Evolutionary conservation across 2,888 invertebrate genomes (phyloP), one percentile per base, ranked within the genome.

Genomic region (Druceiella hillmani): DNA sequence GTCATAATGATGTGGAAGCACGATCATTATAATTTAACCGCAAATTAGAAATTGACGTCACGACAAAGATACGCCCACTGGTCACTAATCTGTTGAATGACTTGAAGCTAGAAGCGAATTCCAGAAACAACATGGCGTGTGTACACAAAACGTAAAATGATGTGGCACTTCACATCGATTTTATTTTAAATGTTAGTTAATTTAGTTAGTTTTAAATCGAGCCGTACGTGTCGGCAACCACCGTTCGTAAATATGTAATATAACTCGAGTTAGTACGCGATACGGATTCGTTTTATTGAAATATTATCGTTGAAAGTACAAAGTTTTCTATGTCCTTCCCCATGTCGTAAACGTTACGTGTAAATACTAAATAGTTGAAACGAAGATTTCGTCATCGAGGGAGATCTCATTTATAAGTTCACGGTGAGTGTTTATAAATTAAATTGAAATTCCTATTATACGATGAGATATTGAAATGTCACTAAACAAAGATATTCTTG

Each of bases 91-190:
- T 59, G 59, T 59, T 58, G 59, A 59, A 47, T 53, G 53, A 45
- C 45, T 50, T 50, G 57, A 58, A 57, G 56, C 49, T 43, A 48
- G 54, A 45, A 50, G 46, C 53, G 50, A 47, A 51, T 44, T 47
- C 50, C 48, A 49, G 51, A 52, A 40, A 53, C 50, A 53, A 55
- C 55, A 57, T 58, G 56, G 56, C 59, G 59, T 46, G 52, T 52
- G 55, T 56, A 57, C 54, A 57, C 58, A 58, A 55, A 52, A 56
- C 56, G 55, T 56, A 55, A 52, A 54, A 52, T 52, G 55, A 58
- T 56, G 58, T 56, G 55, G 55, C 55, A 48, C 40, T 44, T 40
- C 50, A 47, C 52, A 49, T 52, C 51, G 48, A 49, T 45, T 47
- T 43, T 46, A 44, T 40, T 49, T 50, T 46, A 44, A 46, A 46